A percentile compares a stretch with the other conserved stretches of the same genome.
Conservation (phyloP, 2,113 vertebrate species). For the Corvus cornix region DNA sequence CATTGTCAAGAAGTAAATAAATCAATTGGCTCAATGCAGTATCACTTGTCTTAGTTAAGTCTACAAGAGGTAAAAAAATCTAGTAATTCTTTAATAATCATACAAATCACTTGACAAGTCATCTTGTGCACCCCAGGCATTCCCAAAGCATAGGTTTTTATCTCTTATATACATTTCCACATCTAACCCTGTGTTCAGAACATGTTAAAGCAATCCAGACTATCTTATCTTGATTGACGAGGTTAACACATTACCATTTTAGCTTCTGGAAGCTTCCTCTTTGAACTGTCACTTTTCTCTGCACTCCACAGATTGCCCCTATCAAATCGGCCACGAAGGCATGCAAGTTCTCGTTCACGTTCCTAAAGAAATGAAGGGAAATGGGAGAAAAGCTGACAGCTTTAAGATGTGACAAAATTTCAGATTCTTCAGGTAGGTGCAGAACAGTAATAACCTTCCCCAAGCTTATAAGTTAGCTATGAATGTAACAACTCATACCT, state of each 20-base stretch:
- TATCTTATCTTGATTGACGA: neutral
- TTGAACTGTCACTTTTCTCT: constrained; percentile 65
- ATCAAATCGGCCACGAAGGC: constrained; percentile 86
- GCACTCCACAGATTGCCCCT: constrained; percentile 80
- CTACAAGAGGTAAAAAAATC: neutral
- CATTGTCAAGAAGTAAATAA: neutral
- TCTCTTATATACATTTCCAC: neutral
- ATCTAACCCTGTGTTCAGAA: neutral
- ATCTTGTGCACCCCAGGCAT: accelerated
- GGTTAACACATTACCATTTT: constrained; percentile 67
- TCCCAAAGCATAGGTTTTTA: neutral
- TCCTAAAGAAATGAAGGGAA: constrained; percentile 74
- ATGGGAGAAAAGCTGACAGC: neutral
- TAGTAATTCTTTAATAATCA: neutral
- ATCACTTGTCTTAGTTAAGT: neutral
- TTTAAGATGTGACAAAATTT: neutral
- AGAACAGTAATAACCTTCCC: neutral
- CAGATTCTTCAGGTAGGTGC: neutral
- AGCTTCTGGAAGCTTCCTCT: constrained; percentile 52
- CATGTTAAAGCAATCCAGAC: neutral
- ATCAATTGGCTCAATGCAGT: neutral
- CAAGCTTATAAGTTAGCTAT: neutral
- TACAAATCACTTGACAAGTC: neutral
- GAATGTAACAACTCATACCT: constrained; percentile 68
- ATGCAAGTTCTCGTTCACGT: constrained; percentile 87